These are phyloP conservation scores for Lycodopsis pacificus DNA, from an alignment of 2,797 vertebrate species.

Conservation along the genomic window DNA sequence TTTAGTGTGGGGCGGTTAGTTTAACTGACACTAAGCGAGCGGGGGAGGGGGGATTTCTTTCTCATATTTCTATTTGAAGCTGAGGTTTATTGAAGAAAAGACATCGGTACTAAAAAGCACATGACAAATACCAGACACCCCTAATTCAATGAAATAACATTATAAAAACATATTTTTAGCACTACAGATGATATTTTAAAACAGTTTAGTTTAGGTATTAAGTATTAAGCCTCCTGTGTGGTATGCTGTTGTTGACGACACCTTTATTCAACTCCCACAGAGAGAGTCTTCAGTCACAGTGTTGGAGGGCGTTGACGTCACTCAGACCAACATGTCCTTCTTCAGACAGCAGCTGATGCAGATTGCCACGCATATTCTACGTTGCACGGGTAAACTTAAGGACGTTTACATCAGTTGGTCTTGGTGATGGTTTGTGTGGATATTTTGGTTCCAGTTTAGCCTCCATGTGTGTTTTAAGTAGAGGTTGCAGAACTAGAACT, in stretches of 20 bases:
- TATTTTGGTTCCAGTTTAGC: background rate
- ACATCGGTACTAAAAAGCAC: background rate
- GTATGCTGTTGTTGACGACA: background rate
- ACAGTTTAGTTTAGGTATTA: background rate
- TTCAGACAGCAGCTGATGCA: conserved; percentile 91
- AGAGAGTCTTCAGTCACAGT: conserved; percentile 89
- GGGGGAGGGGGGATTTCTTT: background rate
- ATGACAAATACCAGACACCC: background rate
- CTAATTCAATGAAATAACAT: background rate
- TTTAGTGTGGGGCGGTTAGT: background rate
- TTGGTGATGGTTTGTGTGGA: conserved; percentile 3
- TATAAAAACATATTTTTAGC: background rate
- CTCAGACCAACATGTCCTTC: conserved; percentile 92
- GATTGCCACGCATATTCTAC: conserved; percentile 92
- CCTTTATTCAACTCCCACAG: conserved; percentile 61
- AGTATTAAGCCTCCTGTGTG: background rate
- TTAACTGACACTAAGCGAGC: background rate
- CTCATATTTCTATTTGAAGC: background rate
- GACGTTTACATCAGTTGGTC: background rate
- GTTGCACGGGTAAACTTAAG: conserved; percentile 84
- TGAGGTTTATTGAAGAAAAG: background rate
- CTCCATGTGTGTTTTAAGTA: background rate
- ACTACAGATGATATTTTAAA: background rate
- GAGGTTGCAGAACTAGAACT: background rate
- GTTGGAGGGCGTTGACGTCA: conserved; percentile 90